These are phyloP conservation scores for Diadegma fenestrale DNA, from an alignment of 2,888 invertebrate genomes.

Conservation along the genomic window DNA sequence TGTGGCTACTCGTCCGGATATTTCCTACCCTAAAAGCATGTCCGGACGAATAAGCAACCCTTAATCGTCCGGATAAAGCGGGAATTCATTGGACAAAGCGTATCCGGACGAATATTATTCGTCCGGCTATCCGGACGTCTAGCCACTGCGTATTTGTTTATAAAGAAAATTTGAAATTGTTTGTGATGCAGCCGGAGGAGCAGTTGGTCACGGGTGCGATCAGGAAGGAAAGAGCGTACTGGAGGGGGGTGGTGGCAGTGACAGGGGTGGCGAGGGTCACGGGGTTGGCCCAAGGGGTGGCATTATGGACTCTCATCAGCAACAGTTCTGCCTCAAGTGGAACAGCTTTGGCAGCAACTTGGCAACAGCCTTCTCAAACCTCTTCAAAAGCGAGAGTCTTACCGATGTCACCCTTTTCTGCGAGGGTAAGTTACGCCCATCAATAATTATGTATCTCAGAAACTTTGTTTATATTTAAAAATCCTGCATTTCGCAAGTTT, in stretches of 20 bases:
- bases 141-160: no score
- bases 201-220: conserved; percentile 83
- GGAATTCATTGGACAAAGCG: no score
- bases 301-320: conserved; percentile 96
- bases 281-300: conserved; percentile 86
- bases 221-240: conserved; percentile 80
- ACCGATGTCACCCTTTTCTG: conserved; percentile 97
- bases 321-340: conserved; percentile 98
- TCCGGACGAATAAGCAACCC: no score
- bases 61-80: no score
- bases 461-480: background rate
- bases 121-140: no score
- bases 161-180: background rate
- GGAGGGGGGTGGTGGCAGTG: conserved; percentile 78
- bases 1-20: no score
- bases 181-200: conserved; percentile 79
- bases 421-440: conserved; percentile 91
- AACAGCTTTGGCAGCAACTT: conserved; percentile 97
- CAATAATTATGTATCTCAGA: background rate
- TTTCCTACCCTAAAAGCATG: no score
- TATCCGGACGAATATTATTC: no score
- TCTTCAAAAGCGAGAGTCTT: conserved; percentile 96
- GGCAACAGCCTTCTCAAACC: conserved; percentile 96
- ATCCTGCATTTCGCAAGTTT: background rate
- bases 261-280: conserved; percentile 82